phyloP scores from a whole-genome alignment of 2,888 invertebrate genomes.

The Barypeithes pellucidus region DNA sequence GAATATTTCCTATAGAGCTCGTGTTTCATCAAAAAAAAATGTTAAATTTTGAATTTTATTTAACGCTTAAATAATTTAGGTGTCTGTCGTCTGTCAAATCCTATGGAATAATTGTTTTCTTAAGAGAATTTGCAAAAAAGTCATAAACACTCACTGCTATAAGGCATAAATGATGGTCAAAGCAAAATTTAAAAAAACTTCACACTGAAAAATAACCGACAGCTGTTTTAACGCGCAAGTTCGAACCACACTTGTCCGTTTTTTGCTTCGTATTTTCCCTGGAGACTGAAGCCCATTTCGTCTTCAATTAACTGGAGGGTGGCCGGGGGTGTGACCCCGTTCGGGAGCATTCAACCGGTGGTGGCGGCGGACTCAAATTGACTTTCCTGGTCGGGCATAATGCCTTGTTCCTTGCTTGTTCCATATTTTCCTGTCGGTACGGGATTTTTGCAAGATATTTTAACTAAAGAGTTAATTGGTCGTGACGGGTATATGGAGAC shows the following conservation, averaged over 20 bases:
- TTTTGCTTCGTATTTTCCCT: constrained; percentile 1
- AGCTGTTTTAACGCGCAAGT: no score
- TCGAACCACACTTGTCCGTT: neutral
- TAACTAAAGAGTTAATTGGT: neutral
- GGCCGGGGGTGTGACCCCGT: constrained; percentile 15
- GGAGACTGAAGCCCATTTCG: constrained; percentile 6
- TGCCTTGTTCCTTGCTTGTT: constrained; percentile 13
- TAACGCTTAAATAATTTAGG: no score
- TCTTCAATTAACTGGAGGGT: constrained; percentile 24
- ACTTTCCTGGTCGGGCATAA: constrained; percentile 17
- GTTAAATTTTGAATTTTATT: no score
- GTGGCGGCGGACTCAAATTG: constrained; percentile 22
- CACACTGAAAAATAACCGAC: no score
- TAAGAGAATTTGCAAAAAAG: no score
- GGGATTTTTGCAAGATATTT: neutral
- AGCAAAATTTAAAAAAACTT: no score
- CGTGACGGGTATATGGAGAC: neutral
- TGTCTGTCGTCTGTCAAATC: no score
- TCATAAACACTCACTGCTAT: no score
- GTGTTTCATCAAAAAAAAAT: no score
- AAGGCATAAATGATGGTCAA: no score
- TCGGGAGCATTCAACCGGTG: constrained; percentile 22
- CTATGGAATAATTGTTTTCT: no score
- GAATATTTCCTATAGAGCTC: no score
- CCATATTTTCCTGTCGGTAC: constrained; percentile 4